Percentiles rank a stretch among this genome's conserved stretches.
Evolutionary conservation across 23 tunicate genomes (phyloP).

Genomic region (Botrylloides violaceus): DNA sequence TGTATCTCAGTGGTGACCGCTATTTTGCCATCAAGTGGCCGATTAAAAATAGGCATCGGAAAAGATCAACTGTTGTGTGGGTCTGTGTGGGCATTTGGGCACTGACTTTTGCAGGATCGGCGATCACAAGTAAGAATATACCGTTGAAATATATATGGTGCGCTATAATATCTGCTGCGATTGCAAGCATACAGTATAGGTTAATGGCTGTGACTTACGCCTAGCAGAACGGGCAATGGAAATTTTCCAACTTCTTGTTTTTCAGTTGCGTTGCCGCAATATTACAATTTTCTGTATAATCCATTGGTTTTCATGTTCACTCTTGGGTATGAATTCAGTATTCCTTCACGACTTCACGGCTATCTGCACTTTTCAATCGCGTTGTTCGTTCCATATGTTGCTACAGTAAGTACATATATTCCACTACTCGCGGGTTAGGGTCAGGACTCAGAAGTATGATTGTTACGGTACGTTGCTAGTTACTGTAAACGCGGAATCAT

Average conservation of each 20-base stretch:
- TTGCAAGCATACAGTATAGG: too few species aligned
- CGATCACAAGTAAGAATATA: constrained; percentile 13
- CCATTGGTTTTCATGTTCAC: constrained; percentile 5
- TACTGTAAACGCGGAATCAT: too few species aligned
- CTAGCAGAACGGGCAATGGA: too few species aligned
- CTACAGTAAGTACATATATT: constrained; percentile 19
- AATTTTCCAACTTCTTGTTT: not conserved
- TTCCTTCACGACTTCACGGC: not conserved
- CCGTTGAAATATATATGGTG: too few species aligned
- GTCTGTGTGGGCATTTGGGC: constrained; percentile 2
- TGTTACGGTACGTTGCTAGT: too few species aligned
- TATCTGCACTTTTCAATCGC: constrained; percentile 7
- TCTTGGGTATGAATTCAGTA: not conserved
- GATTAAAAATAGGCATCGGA: not conserved
- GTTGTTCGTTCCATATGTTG: constrained; percentile 9
- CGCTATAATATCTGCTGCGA: too few species aligned
- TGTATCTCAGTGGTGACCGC: constrained; percentile 21
- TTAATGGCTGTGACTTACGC: too few species aligned
- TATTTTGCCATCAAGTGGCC: constrained; percentile 29
- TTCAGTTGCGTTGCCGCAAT: not conserved
- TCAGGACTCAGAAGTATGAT: too few species aligned
- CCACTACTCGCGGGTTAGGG: too few species aligned
- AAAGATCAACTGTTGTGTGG: not conserved
- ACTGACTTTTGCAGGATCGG: not conserved
- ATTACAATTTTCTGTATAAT: constrained; percentile 7